phyloP scores from a whole-genome alignment of 2,113 vertebrate genomes.

The Antechinus stuartii region DNA sequence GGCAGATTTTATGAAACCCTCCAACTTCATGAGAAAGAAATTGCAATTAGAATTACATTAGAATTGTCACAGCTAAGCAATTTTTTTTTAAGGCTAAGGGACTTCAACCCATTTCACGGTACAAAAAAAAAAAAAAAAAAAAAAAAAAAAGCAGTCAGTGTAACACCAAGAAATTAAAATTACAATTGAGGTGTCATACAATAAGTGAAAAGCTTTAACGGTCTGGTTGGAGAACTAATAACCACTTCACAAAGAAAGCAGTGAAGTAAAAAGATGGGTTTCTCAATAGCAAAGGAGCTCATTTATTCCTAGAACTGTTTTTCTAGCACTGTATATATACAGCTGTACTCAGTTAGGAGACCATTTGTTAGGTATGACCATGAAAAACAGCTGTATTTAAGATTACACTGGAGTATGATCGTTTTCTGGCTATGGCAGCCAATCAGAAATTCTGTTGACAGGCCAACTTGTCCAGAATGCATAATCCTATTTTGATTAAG shows the following conservation, averaged over 20 bases:
- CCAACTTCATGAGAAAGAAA: constrained; percentile 66
- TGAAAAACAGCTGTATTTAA: constrained; percentile 71
- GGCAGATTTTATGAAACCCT: constrained; percentile 62
- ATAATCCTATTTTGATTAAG: constrained; percentile 80
- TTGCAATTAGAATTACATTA: constrained; percentile 78
- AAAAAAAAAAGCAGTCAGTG: constrained; percentile 72
- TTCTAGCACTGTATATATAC: not conserved
- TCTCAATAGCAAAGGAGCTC: constrained; percentile 39
- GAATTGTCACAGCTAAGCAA: constrained; percentile 80
- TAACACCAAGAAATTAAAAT: constrained; percentile 80
- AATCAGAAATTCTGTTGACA: constrained; percentile 82
- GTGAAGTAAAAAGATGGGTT: constrained; percentile 63
- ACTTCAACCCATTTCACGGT: constrained; percentile 79
- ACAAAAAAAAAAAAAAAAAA: constrained; percentile 69
- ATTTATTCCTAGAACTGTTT: constrained; percentile 37
- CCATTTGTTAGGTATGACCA: constrained; percentile 64
- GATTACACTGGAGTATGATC: constrained; percentile 74
- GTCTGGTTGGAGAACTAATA: constrained; percentile 66
- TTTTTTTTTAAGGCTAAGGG: constrained; percentile 70
- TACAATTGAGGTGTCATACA: constrained; percentile 70
- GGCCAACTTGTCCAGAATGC: constrained; percentile 73
- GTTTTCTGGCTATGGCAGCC: constrained; percentile 70
- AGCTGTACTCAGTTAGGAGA: constrained; percentile 60
- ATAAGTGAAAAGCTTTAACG: constrained; percentile 73
- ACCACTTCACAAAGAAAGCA: constrained; percentile 48